Evolutionary conservation across 2,888 invertebrate genomes (phyloP), one percentile per base, ranked within the genome.

Genomic region (Rutpela maculata): DNA sequence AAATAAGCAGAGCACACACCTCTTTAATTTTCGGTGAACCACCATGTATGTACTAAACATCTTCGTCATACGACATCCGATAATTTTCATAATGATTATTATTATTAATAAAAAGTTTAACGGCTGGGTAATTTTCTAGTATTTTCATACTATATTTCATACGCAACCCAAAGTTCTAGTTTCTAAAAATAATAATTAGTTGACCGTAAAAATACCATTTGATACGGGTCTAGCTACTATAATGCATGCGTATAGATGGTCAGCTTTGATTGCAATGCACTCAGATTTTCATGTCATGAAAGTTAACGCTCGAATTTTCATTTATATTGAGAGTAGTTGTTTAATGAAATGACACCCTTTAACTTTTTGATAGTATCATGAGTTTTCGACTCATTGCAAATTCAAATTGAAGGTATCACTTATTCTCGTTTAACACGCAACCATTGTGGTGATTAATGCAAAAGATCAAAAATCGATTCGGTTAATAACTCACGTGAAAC

Each of bases 401-500:
- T n/a, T 50, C n/a, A 50, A 50, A 50, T 50, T 50, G 50, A 50
- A 50, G 50, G 50, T 50, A 50, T 50, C 50, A 43, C 43, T 43
- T 43, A 43, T 43, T 43, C 43, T 0, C 43, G n/a, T 50, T 50
- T 50, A 50, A 50, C 50, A 50, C 50, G 50, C 50, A 50, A 50
- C 50, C n/a, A 50, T 43, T 43, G 43, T 43, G 50, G 50, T 50
- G 50, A 50, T 50, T 50, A 50, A 50, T 50, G 15, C 50, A 50
- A 50, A 50, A 50, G 50, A 50, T 50, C 50, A 50, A n/a, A 50
- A 6, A 50, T 50, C 50, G 50, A 50, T 50, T 15, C 15, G 50
- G 50, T 50, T 50, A 50, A 50, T 50, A 50, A 50, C 50, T 50
- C 50, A 50, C 50, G n/a, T 50, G 50, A 50, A 50, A 50, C n/a